Evolutionary conservation across 2,888 invertebrate genomes (phyloP), one percentile per base, ranked within the genome.

Genomic region (Sclerodermus sp.): DNA sequence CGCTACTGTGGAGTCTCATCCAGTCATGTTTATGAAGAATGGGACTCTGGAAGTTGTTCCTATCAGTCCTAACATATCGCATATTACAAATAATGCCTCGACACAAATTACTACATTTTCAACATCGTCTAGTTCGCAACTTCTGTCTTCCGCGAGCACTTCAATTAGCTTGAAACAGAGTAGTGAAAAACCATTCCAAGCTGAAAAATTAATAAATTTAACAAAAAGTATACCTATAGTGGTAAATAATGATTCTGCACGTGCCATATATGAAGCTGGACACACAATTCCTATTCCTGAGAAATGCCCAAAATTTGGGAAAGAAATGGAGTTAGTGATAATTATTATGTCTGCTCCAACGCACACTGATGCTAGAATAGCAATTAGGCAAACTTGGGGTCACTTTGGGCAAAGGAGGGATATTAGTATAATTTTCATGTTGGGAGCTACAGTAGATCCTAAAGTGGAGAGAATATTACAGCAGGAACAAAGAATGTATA

Each of bases 361-460:
- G 4, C 87, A 92, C 70, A 74, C 77, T 16, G 81, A 82, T 14
- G 87, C 88, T 55, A 81, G 91, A n/a, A 79, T 79, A 43, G 74
- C 84, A 0, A 89, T 92, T 45, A 81, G 91, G 3, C 82, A 83
- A 48, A 90, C 91, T 0, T 91, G 91, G 91, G 91, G 88, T 0
- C 80, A 80, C 5, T 91, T 89, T 87, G 90, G 87, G 0, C 79
- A 80, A 12, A 74, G 79, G 1, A 75, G 78, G 0, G 81, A 83
- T 9, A 77, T 86, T 0, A 83, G 84, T 62, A 72, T 89, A 0
- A 76, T 88, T 5, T 92, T 91, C 72, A 79, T 91, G 51, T 66
- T 91, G 6, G 91, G 91, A 1, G 76, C 76, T 2, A 81, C 83
- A 0, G 59, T 63, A 1, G 74, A 79, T 17, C 68, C 76, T 0